Evolutionary conservation across 2,888 invertebrate species (phyloP), one percentile per base, ranked within the genome.

Genomic region (Eupithecia centaureata): DNA sequence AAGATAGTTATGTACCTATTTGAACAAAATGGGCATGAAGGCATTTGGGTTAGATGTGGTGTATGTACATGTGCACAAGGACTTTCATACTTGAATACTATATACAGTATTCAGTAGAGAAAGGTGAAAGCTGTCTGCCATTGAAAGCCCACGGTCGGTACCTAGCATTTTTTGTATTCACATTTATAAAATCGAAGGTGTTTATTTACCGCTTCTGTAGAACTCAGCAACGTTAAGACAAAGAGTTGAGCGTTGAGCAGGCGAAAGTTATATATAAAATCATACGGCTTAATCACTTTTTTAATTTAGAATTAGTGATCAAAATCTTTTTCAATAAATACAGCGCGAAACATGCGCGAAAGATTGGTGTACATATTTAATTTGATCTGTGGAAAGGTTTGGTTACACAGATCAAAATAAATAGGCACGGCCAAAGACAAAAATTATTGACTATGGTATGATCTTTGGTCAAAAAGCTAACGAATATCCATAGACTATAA

Each of bases 41-140:
- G 18, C 18, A 12, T 22, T 1, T 12, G 12, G 3, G 22, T 18
- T 10, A 42, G 22, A 47, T 47, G 4, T 10, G 22, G 12, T 22
- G 10, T 42, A 42, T 0, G 42, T 22, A 3, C 22, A 22, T 22
- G 47, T 42, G 42, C 42, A 32, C 35, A 35, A 35, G 15, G 35
- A 22, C 18, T 47, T 47, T 18, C 22, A 22, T 12, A 22, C 47
- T 12, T 22, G 22, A 47, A 47, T n/a, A n/a, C 18, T 42, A 1
- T 38, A n/a, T n/a, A n/a, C n/a, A 15, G 35, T 35, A 1, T 13
- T 8, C 47, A 47, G 47, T 18, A 18, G 18, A 42, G 42, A 47
- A 47, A 47, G 47, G 47, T 47, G 47, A 47, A 47, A 47, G 47
- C 22, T 47, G 10, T 47, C 47, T 47, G 22, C 22, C 47, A 47